Conservation (phyloP, 2,888 invertebrate species). For the Conistra vaccinii region DNA sequence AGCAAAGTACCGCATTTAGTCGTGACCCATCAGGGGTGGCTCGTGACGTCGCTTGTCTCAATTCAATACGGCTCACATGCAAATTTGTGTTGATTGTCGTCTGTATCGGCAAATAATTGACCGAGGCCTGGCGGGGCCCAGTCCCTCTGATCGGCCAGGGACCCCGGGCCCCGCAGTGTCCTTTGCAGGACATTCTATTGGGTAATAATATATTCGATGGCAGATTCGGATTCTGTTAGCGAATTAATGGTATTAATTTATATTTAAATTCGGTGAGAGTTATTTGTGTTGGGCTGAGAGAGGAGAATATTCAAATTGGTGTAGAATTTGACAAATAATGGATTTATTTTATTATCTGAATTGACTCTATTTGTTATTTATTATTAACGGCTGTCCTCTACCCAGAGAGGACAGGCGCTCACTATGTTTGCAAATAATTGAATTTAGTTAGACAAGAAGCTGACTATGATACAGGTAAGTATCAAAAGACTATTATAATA, state of each 20-base stretch:
- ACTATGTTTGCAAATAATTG: background rate
- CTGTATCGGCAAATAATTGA: conserved; percentile 86
- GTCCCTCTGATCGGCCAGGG: conserved; percentile 51
- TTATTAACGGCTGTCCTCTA: too few relatives aligned
- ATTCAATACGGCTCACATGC: conserved; percentile 87
- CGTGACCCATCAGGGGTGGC: conserved; percentile 73
- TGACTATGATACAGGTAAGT: too few relatives aligned
- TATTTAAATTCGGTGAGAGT: conserved; percentile 52
- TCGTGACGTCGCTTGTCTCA: conserved; percentile 80
- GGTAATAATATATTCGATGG: conserved; percentile 64
- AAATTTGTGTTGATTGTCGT: conserved; percentile 87
- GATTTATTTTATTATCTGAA: background rate
- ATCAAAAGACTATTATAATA: too few relatives aligned
- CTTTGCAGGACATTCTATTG: conserved; percentile 60
- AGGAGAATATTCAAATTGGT: conserved; percentile 17
- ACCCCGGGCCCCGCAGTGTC: conserved; percentile 28
- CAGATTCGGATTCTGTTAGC: conserved; percentile 53
- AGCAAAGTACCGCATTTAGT: conserved; percentile 60
- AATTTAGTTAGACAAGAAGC: background rate
- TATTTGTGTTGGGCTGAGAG: conserved; percentile 23
- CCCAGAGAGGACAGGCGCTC: background rate
- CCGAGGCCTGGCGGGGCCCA: conserved; percentile 68
- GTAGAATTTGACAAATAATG: background rate
- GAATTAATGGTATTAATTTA: conserved; percentile 59
- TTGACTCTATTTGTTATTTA: background rate